Evolutionary conservation across 1,140 invertebrate genomes (phyloP).

Genomic region (Drosophila setifemur): DNA sequence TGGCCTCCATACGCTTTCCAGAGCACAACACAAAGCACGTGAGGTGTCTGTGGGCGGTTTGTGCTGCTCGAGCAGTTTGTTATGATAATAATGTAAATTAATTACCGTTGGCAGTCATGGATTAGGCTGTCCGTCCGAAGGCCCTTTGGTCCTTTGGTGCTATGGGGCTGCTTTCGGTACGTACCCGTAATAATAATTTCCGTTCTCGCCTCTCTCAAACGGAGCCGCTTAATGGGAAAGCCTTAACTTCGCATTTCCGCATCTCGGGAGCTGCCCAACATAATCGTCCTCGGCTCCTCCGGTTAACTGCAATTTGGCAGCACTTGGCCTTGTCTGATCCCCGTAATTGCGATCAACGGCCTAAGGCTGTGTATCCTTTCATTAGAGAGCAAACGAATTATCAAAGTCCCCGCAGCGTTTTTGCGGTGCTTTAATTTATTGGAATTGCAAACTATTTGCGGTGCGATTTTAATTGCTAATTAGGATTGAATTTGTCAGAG

Average conservation of each 20-base stretch:
- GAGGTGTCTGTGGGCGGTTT: conserved; percentile 1
- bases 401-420: conserved; percentile 1
- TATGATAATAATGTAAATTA: conserved; percentile 78
- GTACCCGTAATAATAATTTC: conserved; percentile 53
- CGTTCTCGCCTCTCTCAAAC: conserved; percentile 19
- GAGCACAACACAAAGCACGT: conserved; percentile 30
- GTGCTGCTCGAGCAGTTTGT: conserved; percentile 49
- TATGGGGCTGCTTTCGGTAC: not conserved
- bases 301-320: conserved; percentile 25
- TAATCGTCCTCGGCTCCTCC: conserved; percentile 27
- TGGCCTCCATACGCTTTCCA: conserved; percentile 15
- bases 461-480: conserved; percentile 60
- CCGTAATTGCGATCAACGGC: conserved; percentile 30
- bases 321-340: conserved; percentile 40
- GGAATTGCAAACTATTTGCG: conserved; percentile 12
- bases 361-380: not conserved
- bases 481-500: conserved; percentile 51
- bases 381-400: conserved; percentile 8
- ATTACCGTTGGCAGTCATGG: conserved; percentile 45
- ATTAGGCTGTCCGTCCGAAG: conserved; percentile 25
- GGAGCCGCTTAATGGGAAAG: conserved; percentile 23
- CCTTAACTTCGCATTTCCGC: conserved; percentile 20
- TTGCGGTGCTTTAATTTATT: conserved; percentile 12
- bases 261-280: not conserved
- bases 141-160: not conserved